These are phyloP conservation scores for Dugesia japonica DNA, from an alignment of 2,888 invertebrate genomes.

Conservation along the genomic window DNA sequence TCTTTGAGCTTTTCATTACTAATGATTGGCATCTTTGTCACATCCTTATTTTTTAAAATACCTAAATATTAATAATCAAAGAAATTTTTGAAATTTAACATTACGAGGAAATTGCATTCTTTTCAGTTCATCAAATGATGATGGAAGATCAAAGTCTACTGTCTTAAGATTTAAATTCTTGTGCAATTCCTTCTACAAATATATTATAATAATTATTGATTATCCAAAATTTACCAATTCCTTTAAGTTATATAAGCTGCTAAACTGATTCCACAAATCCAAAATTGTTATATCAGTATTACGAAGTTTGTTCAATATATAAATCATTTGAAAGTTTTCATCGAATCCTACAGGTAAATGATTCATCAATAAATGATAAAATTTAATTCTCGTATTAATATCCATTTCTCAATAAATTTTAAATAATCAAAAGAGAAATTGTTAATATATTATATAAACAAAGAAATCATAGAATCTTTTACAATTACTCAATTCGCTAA, in stretches of 20 bases:
- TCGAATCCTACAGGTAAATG: constrained; percentile 1
- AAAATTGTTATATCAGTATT: background rate
- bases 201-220: background rate
- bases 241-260: background rate
- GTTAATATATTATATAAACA: no score
- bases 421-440: no score
- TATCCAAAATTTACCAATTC: background rate
- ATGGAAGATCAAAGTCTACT: background rate
- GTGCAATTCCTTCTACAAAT: background rate
- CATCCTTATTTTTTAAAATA: no score
- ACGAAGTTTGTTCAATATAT: background rate
- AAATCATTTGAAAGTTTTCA: constrained; percentile 14
- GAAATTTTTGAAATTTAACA: no score
- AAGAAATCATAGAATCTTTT: no score
- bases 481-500: no score
- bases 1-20: background rate
- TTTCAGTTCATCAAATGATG: background rate
- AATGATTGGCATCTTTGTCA: background rate
- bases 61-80: no score
- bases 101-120: background rate
- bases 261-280: background rate
- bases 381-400: constrained; percentile 11
- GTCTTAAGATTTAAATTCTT: background rate
- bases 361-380: constrained; percentile 14
- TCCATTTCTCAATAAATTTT: background rate